Conservation (phyloP, 2,113 vertebrate genomes). For the Glaucomys volans region DNA sequence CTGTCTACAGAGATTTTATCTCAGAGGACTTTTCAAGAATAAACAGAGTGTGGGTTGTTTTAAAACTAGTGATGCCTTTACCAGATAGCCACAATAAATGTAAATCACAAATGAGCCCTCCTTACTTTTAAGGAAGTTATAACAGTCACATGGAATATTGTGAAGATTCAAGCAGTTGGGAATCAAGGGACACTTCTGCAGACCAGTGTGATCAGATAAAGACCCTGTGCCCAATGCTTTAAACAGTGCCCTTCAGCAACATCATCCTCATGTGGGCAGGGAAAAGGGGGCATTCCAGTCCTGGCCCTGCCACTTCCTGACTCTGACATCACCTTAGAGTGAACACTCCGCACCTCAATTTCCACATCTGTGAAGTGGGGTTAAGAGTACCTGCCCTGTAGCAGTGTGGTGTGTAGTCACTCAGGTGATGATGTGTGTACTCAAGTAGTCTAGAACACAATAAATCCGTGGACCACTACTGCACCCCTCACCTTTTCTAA, state of each 20-base stretch:
- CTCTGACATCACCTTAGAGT: background rate
- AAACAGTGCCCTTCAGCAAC: accelerated
- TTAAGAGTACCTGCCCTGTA: background rate
- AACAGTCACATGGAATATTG: background rate
- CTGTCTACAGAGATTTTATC: background rate
- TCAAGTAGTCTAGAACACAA: background rate
- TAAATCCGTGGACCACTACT: too few relatives aligned
- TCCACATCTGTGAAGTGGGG: background rate
- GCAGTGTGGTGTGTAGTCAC: background rate
- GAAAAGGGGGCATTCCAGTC: background rate
- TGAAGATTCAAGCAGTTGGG: background rate
- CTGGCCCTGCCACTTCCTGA: background rate
- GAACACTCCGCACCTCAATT: background rate
- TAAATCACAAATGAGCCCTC: background rate
- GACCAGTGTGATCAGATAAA: background rate
- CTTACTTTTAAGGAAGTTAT: background rate
- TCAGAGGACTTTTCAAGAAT: background rate
- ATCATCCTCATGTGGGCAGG: background rate
- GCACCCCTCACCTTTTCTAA: background rate
- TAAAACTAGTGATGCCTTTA: accelerated
- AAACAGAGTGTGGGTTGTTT: background rate
- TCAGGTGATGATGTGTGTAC: background rate
- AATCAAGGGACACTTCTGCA: accelerated
- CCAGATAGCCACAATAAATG: background rate
- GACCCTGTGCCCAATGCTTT: accelerated